Conservation (phyloP, 2,797 vertebrate species). For the Silurus aristotelis region DNA sequence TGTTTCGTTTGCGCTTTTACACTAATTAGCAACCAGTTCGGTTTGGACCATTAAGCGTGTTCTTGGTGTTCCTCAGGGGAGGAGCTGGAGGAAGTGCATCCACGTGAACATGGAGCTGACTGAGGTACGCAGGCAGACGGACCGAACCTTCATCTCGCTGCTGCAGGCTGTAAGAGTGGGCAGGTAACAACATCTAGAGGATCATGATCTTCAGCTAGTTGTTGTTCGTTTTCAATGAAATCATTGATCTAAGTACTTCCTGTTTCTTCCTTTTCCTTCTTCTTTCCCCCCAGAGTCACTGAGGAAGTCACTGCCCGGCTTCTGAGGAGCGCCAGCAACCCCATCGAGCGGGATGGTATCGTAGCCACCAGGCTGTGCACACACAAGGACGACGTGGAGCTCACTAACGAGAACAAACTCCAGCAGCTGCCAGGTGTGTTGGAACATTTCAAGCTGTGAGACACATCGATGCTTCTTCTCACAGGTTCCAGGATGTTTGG, state of each 20-base stretch:
- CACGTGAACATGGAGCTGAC: slow-evolving; percentile 91
- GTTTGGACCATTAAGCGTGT: neutral
- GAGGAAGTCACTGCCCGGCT: slow-evolving; percentile 85
- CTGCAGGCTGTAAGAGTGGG: slow-evolving; percentile 88
- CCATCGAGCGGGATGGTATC: slow-evolving; percentile 87
- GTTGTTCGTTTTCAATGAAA: neutral
- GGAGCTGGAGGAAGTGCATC: slow-evolving; percentile 91
- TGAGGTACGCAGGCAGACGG: slow-evolving; percentile 88
- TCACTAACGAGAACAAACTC: slow-evolving; percentile 86
- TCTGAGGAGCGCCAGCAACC: slow-evolving; percentile 77
- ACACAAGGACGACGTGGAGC: slow-evolving; percentile 93
- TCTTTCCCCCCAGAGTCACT: slow-evolving; percentile 76
- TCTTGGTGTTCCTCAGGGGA: slow-evolving; percentile 72
- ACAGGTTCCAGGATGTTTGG: neutral
- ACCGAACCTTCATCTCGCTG: slow-evolving; percentile 87
- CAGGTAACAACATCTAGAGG: slow-evolving; percentile 72
- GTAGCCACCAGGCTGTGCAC: slow-evolving; percentile 93
- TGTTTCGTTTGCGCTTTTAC: neutral
- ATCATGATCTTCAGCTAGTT: no score
- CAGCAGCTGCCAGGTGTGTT: slow-evolving; percentile 84
- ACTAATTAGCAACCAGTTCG: neutral
- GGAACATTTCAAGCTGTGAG: slow-evolving; percentile 10
- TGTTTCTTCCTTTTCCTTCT: no score
- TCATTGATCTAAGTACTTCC: neutral
- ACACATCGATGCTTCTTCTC: neutral